Base-by-base conservation (phyloP, 2,888 invertebrate genomes). In the Conomelus anceps region DNA sequence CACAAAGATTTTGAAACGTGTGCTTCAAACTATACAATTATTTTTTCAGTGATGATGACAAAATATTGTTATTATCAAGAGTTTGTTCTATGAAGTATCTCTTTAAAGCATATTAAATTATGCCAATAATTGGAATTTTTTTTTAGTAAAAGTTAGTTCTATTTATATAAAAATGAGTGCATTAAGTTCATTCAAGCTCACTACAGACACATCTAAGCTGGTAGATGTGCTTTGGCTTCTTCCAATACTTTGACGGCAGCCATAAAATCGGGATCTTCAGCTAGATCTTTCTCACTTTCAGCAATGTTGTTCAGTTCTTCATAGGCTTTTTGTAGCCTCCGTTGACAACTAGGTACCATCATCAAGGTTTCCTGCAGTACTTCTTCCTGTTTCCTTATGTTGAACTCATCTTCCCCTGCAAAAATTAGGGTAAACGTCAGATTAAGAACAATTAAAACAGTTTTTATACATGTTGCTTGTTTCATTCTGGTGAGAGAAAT, bases 311-410 rank as follows among this genome's bases (percentile, higher is more conserved):
- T 96, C 87, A 98, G 94, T 90, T 98, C 97, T 84, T 96, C 95
- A 92, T 94, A 96, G 84, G 98, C 98, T 93, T 96, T 96, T 85
- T 94, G 94, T 90, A 95, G 95, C 94, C 98, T 95, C 92, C 97
- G 95, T 92, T 97, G 96, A 92, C 98, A 97, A 92, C 98, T 98
- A 1, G 98, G 98, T 90, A 98, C 95, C 98, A 99, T 98, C 97
- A 98, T 97, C 92, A 97, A 94, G 20, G 96, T 96, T 93, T 99
- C 98, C 92, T 97, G 96, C 84, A 98, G 94, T 0, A 98, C 98
- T 94, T 98, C 98, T 92, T 97, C 96, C 93, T 98, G 97, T 92
- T 98, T 98, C 88, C 95, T 95, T 90, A 98, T 94, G 85, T 96
- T 95, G 93, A 97, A 96, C 91, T 96, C 96, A 94, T 98, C 97